Evolutionary conservation across 1,140 invertebrate genomes (phyloP).

Genomic region (Phortica variegata): DNA sequence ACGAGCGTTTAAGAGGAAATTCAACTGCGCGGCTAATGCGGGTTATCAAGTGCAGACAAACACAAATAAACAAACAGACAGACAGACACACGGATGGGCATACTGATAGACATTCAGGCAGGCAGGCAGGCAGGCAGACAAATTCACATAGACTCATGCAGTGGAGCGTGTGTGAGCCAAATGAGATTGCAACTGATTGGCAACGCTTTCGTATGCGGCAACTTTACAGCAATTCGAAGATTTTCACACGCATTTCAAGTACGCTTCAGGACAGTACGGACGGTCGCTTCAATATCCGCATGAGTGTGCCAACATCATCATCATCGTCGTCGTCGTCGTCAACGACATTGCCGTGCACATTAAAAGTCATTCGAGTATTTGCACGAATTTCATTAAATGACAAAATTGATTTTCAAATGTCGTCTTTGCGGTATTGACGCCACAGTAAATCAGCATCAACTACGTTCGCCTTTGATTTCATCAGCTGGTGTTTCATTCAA

Average conservation of each 20-base stretch:
- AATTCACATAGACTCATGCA: not conserved
- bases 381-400: constrained; percentile 2
- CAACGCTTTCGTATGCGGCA: too few relatives aligned
- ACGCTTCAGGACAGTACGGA: too few relatives aligned
- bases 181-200: constrained; percentile 24
- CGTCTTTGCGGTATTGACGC: too few relatives aligned
- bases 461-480: too few relatives aligned
- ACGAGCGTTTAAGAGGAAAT: constrained; percentile 21
- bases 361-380: constrained; percentile 1
- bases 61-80: constrained; percentile 22
- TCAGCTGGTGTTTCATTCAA: too few relatives aligned
- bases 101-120: constrained; percentile 9
- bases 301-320: too few relatives aligned
- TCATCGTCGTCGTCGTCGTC: too few relatives aligned
- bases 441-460: too few relatives aligned
- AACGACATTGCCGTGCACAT: too few relatives aligned
- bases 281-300: too few relatives aligned
- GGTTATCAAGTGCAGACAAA: constrained; percentile 29
- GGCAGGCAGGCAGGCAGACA: too few relatives aligned
- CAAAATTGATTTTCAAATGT: not conserved
- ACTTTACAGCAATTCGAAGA: constrained; percentile 13
- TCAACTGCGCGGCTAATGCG: constrained; percentile 26
- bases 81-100: constrained; percentile 12
- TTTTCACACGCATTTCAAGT: constrained; percentile 13
- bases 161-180: constrained; percentile 7